Evolutionary conservation across 2,113 vertebrate genomes (phyloP).

Genomic region (Stictonetta naevosa): DNA sequence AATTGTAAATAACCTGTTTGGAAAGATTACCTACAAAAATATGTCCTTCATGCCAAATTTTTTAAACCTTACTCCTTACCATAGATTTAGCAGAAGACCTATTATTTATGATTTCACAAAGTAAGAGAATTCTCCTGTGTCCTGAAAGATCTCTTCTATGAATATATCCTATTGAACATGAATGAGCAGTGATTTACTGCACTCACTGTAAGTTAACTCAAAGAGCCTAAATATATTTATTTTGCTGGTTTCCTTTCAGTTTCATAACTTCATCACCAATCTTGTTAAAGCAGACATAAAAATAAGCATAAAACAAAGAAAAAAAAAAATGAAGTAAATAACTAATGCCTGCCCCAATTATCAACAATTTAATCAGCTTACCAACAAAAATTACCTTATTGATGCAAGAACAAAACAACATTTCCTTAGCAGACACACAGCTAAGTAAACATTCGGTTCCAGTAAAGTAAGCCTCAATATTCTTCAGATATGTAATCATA

Average conservation of each 20-base stretch:
- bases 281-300: neutral
- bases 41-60: rapidly evolving
- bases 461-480: neutral
- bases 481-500: neutral
- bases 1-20: neutral
- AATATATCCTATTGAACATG: neutral
- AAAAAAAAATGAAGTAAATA: neutral
- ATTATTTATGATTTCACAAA: neutral
- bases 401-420: neutral
- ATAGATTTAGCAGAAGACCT: neutral
- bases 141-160: neutral
- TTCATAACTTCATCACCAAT: neutral
- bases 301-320: neutral
- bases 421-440: neutral
- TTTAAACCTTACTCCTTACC: neutral
- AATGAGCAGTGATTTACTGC: neutral
- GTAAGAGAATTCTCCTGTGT: neutral
- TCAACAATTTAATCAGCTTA: neutral
- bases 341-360: neutral
- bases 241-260: neutral
- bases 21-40: neutral
- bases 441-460: neutral
- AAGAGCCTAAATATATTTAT: neutral
- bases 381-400: neutral
- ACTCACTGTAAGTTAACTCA: neutral